Percentiles rank a stretch among this genome's conserved stretches.
phyloP scores from a whole-genome alignment of 2,113 vertebrate species.

The Nothoprocta pentlandii region DNA sequence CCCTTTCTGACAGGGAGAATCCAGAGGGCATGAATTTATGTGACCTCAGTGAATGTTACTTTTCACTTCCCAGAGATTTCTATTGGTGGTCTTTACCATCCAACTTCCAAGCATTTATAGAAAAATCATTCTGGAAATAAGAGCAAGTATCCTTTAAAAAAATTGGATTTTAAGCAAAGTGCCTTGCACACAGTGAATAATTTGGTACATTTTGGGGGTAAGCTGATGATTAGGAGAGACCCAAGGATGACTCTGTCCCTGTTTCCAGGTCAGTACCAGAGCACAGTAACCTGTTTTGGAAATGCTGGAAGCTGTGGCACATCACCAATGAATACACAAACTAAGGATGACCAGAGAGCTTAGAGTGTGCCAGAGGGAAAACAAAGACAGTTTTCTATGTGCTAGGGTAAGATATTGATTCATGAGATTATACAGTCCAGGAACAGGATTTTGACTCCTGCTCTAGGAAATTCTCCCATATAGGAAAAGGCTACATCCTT shows the following conservation, averaged over 20 bases:
- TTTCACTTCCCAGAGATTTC: neutral
- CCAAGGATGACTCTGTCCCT: neutral
- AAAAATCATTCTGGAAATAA: neutral
- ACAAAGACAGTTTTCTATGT: constrained; percentile 6
- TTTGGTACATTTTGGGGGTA: neutral
- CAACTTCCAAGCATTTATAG: neutral
- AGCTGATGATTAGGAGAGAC: neutral
- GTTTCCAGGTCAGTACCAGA: constrained; percentile 6
- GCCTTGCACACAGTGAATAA: neutral
- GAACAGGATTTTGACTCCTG: neutral
- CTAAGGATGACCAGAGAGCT: neutral
- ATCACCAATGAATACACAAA: neutral
- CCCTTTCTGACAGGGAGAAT: neutral
- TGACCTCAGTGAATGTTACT: neutral
- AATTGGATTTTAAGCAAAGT: neutral
- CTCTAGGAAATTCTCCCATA: neutral
- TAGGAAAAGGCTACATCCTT: constrained; percentile 63
- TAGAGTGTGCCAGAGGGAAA: neutral
- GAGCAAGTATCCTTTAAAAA: neutral
- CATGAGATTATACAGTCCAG: constrained; percentile 3
- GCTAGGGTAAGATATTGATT: neutral
- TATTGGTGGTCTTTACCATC: neutral
- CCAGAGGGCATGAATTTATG: neutral
- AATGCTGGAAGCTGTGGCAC: neutral
- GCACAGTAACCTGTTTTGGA: neutral